Evolutionary conservation across 2,797 vertebrate genomes (phyloP).

Genomic region (Enteromius mattozi): DNA sequence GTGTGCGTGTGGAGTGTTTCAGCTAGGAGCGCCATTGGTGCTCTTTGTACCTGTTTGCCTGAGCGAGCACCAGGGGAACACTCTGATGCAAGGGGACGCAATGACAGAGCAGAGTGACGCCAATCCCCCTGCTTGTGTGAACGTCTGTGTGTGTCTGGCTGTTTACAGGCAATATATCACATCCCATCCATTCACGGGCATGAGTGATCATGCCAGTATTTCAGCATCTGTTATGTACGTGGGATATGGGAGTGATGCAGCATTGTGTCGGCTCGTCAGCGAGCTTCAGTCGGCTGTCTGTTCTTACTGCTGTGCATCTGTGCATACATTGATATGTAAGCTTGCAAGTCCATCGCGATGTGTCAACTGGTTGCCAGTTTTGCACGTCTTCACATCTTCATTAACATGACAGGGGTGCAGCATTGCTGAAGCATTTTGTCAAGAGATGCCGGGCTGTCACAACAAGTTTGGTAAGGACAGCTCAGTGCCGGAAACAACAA

Average conservation of each 20-base stretch:
- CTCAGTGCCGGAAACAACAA: conserved; percentile 69
- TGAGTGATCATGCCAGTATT: conserved; percentile 48
- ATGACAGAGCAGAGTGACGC: conserved; percentile 77
- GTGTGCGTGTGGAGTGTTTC: conserved; percentile 40
- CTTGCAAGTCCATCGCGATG: conserved; percentile 38
- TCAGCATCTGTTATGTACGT: conserved; percentile 41
- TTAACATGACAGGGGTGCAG: conserved; percentile 79
- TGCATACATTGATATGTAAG: conserved; percentile 38
- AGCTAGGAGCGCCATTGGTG: conserved; percentile 29
- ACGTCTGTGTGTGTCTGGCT: conserved; percentile 52
- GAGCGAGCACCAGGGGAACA: conserved; percentile 71
- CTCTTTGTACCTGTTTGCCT: conserved; percentile 51
- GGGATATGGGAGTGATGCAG: conserved; percentile 22
- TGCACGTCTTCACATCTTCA: conserved; percentile 75
- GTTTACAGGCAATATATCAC: conserved; percentile 46
- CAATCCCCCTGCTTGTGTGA: conserved; percentile 63
- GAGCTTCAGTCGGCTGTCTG: conserved; percentile 7
- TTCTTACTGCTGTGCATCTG: conserved; percentile 45
- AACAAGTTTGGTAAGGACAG: conserved; percentile 77
- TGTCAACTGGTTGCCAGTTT: conserved; percentile 72
- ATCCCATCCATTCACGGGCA: conserved; percentile 43
- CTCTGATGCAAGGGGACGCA: conserved; percentile 85
- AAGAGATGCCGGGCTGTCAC: conserved; percentile 81
- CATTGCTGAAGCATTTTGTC: conserved; percentile 82
- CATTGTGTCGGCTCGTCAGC: conserved; percentile 34